Percentiles rank a stretch among this genome's conserved stretches.
Conservation (phyloP, 2,113 vertebrate species). For the Calonectris borealis region DNA sequence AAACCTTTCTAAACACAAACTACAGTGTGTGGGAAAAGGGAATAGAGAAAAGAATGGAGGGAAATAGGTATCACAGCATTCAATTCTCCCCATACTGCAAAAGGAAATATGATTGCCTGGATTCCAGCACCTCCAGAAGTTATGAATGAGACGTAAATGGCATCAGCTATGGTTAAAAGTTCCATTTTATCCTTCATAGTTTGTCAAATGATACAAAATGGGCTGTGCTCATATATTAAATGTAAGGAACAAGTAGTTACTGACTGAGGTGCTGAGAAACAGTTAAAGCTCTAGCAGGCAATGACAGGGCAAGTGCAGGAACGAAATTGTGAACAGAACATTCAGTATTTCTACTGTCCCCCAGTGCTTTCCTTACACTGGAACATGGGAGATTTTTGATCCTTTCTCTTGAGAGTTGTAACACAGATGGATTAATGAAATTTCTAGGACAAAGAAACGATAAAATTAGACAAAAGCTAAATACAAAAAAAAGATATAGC, state of each 20-base stretch:
- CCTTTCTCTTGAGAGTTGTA: not conserved
- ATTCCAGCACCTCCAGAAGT: not conserved
- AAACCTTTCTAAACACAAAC: not conserved
- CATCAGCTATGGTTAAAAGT: not conserved
- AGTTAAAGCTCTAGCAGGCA: not conserved
- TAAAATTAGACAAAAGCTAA: not conserved
- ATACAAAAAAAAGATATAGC: not conserved
- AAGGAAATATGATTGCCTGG: not conserved
- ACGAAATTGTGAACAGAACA: not conserved
- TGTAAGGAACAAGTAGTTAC: not conserved
- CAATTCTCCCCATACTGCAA: not conserved
- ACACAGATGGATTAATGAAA: not conserved
- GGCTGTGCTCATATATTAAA: not conserved
- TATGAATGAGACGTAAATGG: not conserved
- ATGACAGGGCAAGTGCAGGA: not conserved
- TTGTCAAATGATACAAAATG: not conserved
- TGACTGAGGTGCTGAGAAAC: not conserved
- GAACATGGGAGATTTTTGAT: not conserved
- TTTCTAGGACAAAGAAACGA: not conserved
- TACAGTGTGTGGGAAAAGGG: not conserved
- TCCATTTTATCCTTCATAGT: not conserved
- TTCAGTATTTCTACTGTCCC: not conserved
- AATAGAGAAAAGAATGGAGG: not conserved
- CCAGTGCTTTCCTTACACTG: not conserved
- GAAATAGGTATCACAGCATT: not conserved